These are phyloP conservation scores for Myiotriccus ornatus DNA, from an alignment of 2,797 vertebrate species.

Conservation along the genomic window DNA sequence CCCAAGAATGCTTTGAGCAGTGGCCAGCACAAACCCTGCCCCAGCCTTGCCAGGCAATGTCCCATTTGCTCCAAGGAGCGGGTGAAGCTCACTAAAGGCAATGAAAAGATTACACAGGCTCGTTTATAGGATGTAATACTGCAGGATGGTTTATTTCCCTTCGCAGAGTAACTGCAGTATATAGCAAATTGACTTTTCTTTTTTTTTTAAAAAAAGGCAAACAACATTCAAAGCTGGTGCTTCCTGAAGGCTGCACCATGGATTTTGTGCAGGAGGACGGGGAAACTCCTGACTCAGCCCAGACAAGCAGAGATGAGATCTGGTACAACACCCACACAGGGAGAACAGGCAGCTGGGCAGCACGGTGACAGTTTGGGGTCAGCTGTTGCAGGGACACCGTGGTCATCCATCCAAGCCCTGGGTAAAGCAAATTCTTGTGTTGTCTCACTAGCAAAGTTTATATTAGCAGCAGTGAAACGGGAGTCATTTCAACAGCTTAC, in stretches of 20 bases:
- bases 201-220: neutral
- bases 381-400: neutral
- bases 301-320: neutral
- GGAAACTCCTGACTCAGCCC: neutral
- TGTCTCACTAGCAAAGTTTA: neutral
- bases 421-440: neutral
- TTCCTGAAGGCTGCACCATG: neutral
- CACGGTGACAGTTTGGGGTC: neutral
- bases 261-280: neutral
- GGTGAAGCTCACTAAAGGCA: neutral
- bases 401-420: neutral
- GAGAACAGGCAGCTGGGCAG: neutral
- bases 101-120: neutral
- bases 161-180: neutral
- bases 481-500: neutral
- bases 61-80: neutral
- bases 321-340: rapidly evolving
- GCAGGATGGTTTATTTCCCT: neutral
- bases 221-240: neutral
- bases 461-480: neutral
- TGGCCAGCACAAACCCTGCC: neutral
- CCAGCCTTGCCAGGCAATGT: neutral
- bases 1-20: neutral
- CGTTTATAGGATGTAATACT: rapidly evolving
- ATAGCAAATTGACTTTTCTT: neutral